phyloP scores from a whole-genome alignment of 2,113 vertebrate genomes.

The Mugil cephalus region DNA sequence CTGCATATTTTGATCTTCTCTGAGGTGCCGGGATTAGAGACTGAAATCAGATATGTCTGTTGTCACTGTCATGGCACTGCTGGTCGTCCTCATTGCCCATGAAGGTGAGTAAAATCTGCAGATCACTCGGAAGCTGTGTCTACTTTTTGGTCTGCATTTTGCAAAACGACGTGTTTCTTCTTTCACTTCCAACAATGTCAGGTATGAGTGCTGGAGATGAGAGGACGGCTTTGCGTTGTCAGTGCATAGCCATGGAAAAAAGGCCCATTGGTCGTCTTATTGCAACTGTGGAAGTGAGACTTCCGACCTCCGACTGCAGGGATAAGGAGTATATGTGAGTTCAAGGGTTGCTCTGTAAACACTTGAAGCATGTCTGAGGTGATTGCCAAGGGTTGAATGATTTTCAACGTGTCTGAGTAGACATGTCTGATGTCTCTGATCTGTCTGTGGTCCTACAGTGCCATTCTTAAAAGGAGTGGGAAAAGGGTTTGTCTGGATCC shows the following conservation, averaged over 20 bases:
- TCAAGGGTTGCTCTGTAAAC: background rate
- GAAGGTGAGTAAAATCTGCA: slow-evolving; percentile 78
- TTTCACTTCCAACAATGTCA: slow-evolving; percentile 41
- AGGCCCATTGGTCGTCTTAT: slow-evolving; percentile 80
- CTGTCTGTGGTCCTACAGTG: slow-evolving; percentile 67
- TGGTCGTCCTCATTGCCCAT: slow-evolving; percentile 63
- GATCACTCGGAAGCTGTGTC: background rate
- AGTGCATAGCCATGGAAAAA: slow-evolving; percentile 81
- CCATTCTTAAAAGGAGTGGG: slow-evolving; percentile 69
- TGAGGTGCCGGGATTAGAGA: background rate
- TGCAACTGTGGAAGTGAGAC: slow-evolving; percentile 78
- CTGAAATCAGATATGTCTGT: slow-evolving; percentile 33
- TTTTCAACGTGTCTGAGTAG: background rate
- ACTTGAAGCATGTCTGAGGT: background rate
- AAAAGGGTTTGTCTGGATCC: slow-evolving; percentile 78
- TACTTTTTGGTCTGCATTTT: background rate
- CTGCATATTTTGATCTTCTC: too few relatives aligned
- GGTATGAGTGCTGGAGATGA: slow-evolving; percentile 47
- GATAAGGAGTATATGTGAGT: slow-evolving; percentile 89
- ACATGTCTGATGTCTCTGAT: slow-evolving; percentile 6
- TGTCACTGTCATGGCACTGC: slow-evolving; percentile 43
- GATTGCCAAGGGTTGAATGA: too few relatives aligned
- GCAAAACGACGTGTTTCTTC: background rate
- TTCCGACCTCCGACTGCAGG: slow-evolving; percentile 84
- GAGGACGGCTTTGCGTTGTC: slow-evolving; percentile 82